A percentile compares a stretch with the other conserved stretches of the same genome.
These are phyloP conservation scores for Pampusana beccarii DNA, from an alignment of 2,113 vertebrate species.

Conservation along the genomic window DNA sequence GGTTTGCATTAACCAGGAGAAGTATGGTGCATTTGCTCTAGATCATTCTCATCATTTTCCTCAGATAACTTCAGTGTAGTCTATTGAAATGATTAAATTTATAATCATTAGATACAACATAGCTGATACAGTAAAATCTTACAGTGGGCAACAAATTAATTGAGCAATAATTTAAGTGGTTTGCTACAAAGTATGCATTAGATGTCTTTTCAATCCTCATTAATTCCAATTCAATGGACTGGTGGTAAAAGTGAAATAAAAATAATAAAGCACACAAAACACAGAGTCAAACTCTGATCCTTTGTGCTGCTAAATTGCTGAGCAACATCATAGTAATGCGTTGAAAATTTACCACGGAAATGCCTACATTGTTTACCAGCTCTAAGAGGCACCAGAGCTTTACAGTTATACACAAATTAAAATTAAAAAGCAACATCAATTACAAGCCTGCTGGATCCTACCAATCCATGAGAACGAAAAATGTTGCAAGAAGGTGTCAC, in stretches of 20 bases:
- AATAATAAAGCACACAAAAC: constrained; percentile 31
- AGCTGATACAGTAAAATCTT: constrained; percentile 20
- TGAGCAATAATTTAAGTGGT: constrained; percentile 1
- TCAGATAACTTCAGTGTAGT: not conserved
- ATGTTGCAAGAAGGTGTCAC: not conserved
- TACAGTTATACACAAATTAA: not conserved
- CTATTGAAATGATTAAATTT: not conserved
- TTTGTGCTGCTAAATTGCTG: not conserved
- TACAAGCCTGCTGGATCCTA: not conserved
- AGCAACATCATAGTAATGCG: not conserved
- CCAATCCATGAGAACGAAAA: not conserved
- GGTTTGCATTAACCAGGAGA: not conserved
- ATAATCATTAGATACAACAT: not conserved
- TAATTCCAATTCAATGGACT: constrained; percentile 35
- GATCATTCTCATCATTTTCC: not conserved
- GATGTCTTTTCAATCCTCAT: constrained; percentile 21
- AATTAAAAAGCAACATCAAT: not conserved
- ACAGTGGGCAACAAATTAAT: not conserved
- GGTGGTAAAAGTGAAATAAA: constrained; percentile 23
- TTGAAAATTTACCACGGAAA: not conserved
- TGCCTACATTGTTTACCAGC: not conserved
- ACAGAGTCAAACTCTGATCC: not conserved
- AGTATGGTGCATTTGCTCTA: not conserved
- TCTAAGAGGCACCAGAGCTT: not conserved
- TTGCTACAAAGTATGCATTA: not conserved